Base-by-base conservation (phyloP, 2,113 vertebrate genomes). In the Suricata suricatta region DNA sequence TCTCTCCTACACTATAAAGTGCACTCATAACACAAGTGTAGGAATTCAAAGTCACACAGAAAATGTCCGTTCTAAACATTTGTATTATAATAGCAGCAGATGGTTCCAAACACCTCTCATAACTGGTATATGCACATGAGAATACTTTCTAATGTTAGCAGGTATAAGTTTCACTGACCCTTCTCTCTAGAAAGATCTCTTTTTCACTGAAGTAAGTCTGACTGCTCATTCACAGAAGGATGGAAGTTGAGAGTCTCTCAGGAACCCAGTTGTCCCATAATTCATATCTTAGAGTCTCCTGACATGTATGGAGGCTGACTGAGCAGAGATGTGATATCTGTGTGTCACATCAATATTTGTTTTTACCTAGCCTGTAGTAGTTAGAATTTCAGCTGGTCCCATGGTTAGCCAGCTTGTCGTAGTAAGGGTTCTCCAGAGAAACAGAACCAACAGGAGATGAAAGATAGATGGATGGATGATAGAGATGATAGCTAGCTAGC, bases 131-230 rank as follows among this genome's bases (percentile, higher is more conserved):
- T 47, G 41, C n/a, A 29, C n/a, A 25, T 31, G 52, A 11, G 44
- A 50, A 13, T 44, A 29, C 5, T 21, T 64, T 54, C 16, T 31
- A 7, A 1, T 44, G 2, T 3, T 2, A 21, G 84, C 14, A 19
- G 12, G 31, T 35, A 0, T 41, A 23, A 60, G 21, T 17, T 8
- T 33, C 13, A 33, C 15, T 3, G 21, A 66, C 1, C 3, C 21
- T 19, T 41, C 54, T 41, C 29, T 84, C 60, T 41, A 33, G 7
- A 13, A 64, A 83, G 12, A 52, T 63, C 13, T 47, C 35, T 13
- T 79, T 94, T 80, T 33, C 12, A 15, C 31, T 50, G 27, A 83
- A 83, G 12, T 4, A 17, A n/a, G 17, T 82, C 35, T 68, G 23
- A n/a, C 31, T 77, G 63, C 52, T 72, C 21, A 16, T 8, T 13